Conservation (phyloP, 2,113 vertebrate species). For the Benitochromis conjunctus region DNA sequence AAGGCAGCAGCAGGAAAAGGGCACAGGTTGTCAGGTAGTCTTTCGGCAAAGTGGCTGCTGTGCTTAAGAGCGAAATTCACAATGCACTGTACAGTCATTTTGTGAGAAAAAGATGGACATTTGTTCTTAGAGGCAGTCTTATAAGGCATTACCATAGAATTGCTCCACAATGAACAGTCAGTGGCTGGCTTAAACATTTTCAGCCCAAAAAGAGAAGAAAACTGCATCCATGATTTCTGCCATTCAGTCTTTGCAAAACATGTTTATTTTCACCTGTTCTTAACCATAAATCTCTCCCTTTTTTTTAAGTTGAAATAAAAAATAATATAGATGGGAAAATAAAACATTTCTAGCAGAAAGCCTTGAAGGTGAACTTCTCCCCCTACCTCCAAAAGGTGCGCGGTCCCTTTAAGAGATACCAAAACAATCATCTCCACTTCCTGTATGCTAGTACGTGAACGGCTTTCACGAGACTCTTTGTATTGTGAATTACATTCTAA, state of each 20-base stretch:
- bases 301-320: background rate
- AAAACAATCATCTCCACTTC: slow-evolving; percentile 22
- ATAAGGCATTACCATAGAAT: background rate
- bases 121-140: background rate
- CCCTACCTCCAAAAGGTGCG: background rate
- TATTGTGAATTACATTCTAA: background rate
- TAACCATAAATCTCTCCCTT: background rate
- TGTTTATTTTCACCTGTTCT: background rate
- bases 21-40: background rate
- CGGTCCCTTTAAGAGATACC: slow-evolving; percentile 57
- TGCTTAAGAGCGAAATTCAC: background rate
- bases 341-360: background rate
- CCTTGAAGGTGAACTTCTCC: background rate
- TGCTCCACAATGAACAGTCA: background rate
- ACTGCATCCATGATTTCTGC: background rate
- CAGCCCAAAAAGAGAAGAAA: background rate
- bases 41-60: background rate
- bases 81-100: background rate
- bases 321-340: background rate
- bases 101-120: background rate
- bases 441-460: background rate
- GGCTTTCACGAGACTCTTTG: background rate
- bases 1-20: slow-evolving; percentile 31
- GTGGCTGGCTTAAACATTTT: background rate
- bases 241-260: background rate